Conservation (phyloP, 2,888 invertebrate species). For the Andrena marginata region DNA sequence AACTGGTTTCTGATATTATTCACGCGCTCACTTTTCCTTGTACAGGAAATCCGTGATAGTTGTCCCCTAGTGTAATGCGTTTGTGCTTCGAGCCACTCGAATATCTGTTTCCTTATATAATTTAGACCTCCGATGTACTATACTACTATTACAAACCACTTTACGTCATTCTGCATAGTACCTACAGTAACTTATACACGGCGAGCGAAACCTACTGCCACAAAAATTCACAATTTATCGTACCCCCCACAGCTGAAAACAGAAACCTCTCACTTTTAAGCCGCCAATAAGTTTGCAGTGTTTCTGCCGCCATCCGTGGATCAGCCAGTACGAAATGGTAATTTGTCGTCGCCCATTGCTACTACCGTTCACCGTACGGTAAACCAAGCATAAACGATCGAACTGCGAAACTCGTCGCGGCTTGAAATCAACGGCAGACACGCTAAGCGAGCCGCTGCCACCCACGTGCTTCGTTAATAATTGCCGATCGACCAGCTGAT, state of each 20-base stretch:
- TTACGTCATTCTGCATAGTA: too few species aligned
- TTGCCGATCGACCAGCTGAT: slow-evolving; percentile 55
- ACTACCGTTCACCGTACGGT: slow-evolving; percentile 23
- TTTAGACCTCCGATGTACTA: too few species aligned
- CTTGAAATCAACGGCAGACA: slow-evolving; percentile 44
- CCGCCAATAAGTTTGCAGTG: background rate
- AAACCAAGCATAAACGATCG: slow-evolving; percentile 21
- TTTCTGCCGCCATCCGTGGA: background rate
- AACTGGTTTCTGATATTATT: background rate
- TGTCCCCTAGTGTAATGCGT: background rate
- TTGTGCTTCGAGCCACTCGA: too few species aligned
- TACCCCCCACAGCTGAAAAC: too few species aligned
- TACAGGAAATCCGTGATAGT: background rate
- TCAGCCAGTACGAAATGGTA: background rate
- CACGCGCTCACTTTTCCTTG: background rate
- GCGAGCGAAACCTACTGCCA: too few species aligned
- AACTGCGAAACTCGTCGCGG: slow-evolving; percentile 39
- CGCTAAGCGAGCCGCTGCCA: slow-evolving; percentile 43
- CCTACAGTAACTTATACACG: too few species aligned
- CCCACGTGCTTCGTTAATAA: slow-evolving; percentile 61
- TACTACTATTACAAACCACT: too few species aligned
- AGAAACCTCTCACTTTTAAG: background rate
- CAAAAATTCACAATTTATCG: too few species aligned
- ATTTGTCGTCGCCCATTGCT: background rate
- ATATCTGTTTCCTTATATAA: too few species aligned